These are phyloP conservation scores for Damaliscus lunatus DNA, from an alignment of 2,113 vertebrate species.

Conservation along the genomic window DNA sequence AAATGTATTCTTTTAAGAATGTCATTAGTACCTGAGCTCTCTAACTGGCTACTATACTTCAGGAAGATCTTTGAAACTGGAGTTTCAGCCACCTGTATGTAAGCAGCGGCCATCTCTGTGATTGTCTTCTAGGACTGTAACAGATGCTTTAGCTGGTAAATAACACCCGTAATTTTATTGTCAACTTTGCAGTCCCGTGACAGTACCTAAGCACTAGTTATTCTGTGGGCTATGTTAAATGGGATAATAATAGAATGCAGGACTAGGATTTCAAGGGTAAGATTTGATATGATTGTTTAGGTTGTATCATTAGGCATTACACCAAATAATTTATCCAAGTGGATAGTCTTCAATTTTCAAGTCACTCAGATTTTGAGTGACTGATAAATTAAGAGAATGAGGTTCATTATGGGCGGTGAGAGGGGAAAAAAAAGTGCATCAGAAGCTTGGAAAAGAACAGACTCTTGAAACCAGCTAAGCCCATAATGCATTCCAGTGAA, in stretches of 20 bases:
- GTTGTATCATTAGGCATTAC: slow-evolving; percentile 52
- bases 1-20: slow-evolving; percentile 68
- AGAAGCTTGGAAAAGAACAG: slow-evolving; percentile 59
- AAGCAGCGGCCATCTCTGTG: not conserved
- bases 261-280: slow-evolving; percentile 38
- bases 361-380: slow-evolving; percentile 57
- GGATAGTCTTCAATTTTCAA: slow-evolving; percentile 53
- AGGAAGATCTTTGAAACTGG: slow-evolving; percentile 18
- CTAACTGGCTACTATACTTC: slow-evolving; percentile 48
- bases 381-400: slow-evolving; percentile 54
- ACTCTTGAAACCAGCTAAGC: slow-evolving; percentile 45
- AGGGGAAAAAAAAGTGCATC: not conserved
- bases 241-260: slow-evolving; percentile 4
- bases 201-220: slow-evolving; percentile 20
- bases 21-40: slow-evolving; percentile 71
- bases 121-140: not conserved
- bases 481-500: slow-evolving; percentile 42
- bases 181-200: slow-evolving; percentile 16
- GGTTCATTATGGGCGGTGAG: slow-evolving; percentile 52
- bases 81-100: not conserved
- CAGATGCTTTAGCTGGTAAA: slow-evolving; percentile 32
- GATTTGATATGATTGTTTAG: slow-evolving; percentile 57
- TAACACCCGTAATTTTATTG: slow-evolving; percentile 41
- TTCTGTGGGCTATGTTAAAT: not conserved
- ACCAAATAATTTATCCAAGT: slow-evolving; percentile 49